Conservation (phyloP, 2,888 invertebrate species). For the Strigamia transsilvanica region DNA sequence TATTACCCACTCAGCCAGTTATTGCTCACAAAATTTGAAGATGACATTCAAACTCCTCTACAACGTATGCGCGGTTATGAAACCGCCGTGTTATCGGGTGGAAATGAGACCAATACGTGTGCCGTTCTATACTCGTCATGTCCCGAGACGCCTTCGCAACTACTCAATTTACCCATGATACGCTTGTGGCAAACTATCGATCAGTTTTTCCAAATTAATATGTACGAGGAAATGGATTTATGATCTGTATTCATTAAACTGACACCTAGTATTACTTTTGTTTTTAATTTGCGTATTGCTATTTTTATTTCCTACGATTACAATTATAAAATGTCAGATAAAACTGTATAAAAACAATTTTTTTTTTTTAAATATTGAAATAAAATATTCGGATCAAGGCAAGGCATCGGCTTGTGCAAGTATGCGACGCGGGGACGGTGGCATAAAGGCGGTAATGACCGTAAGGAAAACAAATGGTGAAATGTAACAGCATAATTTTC, state of each 20-base stretch:
- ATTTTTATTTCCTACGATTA: no score
- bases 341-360: no score
- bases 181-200: slow-evolving; percentile 6
- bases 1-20: slow-evolving; percentile 54
- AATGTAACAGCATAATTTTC: no score
- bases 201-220: slow-evolving; percentile 28
- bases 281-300: no score
- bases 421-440: no score
- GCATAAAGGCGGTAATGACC: no score
- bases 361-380: no score
- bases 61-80: slow-evolving; percentile 28
- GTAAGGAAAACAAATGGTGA: no score
- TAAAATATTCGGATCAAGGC: no score
- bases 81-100: slow-evolving; percentile 12
- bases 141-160: neutral
- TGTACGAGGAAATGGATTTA: slow-evolving; percentile 28
- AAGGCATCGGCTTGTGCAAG: no score
- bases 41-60: slow-evolving; percentile 8
- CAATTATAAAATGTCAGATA: no score
- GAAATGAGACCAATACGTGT: slow-evolving; percentile 7
- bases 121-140: neutral
- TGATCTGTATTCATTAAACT: neutral
- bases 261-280: no score
- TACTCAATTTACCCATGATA: slow-evolving; percentile 32
- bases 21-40: slow-evolving; percentile 50